Evolutionary conservation across 2,113 vertebrate species (phyloP), one percentile per base, ranked within the genome.

Genomic region (Mormyrus lacerda): DNA sequence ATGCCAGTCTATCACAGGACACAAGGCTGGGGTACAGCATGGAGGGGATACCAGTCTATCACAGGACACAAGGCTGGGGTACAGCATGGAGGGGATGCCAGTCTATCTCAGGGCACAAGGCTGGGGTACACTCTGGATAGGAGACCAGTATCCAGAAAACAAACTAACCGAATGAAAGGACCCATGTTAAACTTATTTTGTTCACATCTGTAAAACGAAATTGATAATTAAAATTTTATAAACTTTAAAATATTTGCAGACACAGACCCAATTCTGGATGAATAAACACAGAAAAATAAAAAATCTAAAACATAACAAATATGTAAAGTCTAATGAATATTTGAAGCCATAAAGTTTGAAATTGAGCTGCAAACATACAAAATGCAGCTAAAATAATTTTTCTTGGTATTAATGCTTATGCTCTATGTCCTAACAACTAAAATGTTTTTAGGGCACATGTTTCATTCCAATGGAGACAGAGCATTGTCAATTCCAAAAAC

Each of bases 401-500:
- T 31, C 13, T n/a, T 48, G 21, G 24, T 48, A 42, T 85, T 85
- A 79, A 79, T n/a, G 24, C 19, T 39, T 21, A 19, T 45, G 42
- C 19, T 31, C n/a, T 58, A n/a, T 42, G 31, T 24, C 42, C 5
- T 53, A 88, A 88, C 42, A 69, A 82, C 47, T 39, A 27, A 88
- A 21, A 79, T 19, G 48, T n/a, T 19, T 13, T 24, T 24, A 88
- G 35, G 61, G 44, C 47, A 82, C n/a, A 51, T 27, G 47, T 79
- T 88, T 27, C 65, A 88, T 86, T 85, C 58, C 88, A 73, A 73
- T 17, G 21, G 11, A 58, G 53, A 82, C 9, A 89, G 45, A 42
- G 53, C 89, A 89, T 92, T 88, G 87, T 90, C 90, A 92, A 90
- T 88, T 92, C 88, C 91, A 90, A 90, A 90, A 90, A 51, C 85